These are phyloP conservation scores for Microctenopoma stevenorrisi DNA, from an alignment of 2,797 vertebrate genomes.

Conservation along the genomic window DNA sequence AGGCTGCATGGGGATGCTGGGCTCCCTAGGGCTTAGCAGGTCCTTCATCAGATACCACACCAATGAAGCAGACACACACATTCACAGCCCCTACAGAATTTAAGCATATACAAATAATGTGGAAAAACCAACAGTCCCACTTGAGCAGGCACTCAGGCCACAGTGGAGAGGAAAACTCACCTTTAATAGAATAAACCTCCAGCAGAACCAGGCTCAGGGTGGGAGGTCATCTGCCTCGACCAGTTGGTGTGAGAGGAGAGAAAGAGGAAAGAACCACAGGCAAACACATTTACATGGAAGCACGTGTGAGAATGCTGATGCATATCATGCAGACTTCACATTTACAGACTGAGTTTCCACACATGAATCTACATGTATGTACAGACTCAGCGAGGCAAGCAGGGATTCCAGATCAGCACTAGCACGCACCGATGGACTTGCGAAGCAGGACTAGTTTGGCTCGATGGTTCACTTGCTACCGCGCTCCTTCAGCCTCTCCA, in stretches of 20 bases:
- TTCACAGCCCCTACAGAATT: neutral
- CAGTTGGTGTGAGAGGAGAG: no score
- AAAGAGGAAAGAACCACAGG: no score
- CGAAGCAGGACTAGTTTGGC: conserved; percentile 58
- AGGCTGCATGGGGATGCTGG: conserved; percentile 69
- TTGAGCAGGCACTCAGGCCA: no score
- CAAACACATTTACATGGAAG: neutral
- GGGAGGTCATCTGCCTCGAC: no score
- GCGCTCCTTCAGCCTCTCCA: conserved; percentile 60
- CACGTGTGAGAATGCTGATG: no score
- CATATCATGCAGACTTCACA: neutral
- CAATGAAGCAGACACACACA: conserved; percentile 43
- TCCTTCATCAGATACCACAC: conserved; percentile 68
- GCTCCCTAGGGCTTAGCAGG: conserved; percentile 44
- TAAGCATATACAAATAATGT: no score
- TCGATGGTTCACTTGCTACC: conserved; percentile 61
- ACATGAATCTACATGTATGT: neutral
- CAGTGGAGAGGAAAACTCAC: no score
- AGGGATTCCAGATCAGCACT: conserved; percentile 63
- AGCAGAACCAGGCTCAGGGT: no score
- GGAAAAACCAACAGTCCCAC: no score
- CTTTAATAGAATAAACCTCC: no score
- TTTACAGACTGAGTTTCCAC: neutral
- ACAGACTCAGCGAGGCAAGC: conserved; percentile 12
- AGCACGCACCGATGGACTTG: conserved; percentile 63